Evolutionary conservation across 2,888 invertebrate genomes (phyloP), one percentile per base, ranked within the genome.

Genomic region (Rotaria magnacalcarata): DNA sequence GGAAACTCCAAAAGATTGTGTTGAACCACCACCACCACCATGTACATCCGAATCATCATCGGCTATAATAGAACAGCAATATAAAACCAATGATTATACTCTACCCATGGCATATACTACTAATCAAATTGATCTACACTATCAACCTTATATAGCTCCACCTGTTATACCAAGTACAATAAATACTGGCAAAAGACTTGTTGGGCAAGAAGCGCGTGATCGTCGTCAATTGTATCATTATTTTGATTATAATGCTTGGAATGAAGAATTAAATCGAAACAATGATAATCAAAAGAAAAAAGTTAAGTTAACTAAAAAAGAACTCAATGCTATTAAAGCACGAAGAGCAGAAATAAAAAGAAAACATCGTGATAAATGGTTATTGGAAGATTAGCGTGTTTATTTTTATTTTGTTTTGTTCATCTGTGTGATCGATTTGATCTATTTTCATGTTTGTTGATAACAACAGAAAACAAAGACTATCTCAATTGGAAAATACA

Each of bases 211-310:
- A 8, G 11, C 47, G 11, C 80, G 80, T 80, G 80, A 80, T 80
- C 47, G 47, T n/a, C 80, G 80, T 24, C 80, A 80, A 47, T n/a
- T 80, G 14, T 80, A 80, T 80, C 80, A 80, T 80, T 80, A 80
- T 80, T 80, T 80, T n/a, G 80, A 80, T 80, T 80, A 80, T n/a
- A 80, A 80, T 80, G 47, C 80, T 6, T 80, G 80, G 80, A 47
- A 47, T 47, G 80, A 80, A 47, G 80, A 80, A 80, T 80, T 80
- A 47, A 80, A 80, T 80, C 43, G 47, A 41, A 80, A 21, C 0
- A 47, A 80, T 80, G 47, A 24, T 14, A 80, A 80, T 80, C 43
- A 80, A 80, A 80, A 80, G 80, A 80, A 80, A 80, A 80, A 80
- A 80, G 43, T 80, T 4, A 80, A 80, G 47, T n/a, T 80, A 80